Conservation (phyloP, 2,113 vertebrate genomes). For the Tyto alba region DNA sequence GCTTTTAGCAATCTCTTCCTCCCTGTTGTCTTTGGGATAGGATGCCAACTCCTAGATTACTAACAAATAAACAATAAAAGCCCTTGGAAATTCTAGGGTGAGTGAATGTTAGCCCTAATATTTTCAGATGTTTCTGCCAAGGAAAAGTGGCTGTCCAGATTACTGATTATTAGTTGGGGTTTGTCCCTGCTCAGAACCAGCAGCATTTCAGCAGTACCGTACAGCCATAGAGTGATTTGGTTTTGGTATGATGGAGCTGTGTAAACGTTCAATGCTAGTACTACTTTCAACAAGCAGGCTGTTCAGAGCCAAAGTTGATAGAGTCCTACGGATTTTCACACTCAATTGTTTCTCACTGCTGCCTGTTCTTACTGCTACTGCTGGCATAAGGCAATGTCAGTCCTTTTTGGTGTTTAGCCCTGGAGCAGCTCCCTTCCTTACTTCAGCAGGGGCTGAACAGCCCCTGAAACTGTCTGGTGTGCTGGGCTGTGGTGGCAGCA, state of each 20-base stretch:
- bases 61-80: not conserved
- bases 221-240: not conserved
- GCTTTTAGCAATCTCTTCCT: not conserved
- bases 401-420: not conserved
- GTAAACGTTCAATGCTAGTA: not conserved
- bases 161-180: not conserved
- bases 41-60: not conserved
- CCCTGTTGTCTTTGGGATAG: not conserved
- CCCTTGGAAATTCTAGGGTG: not conserved
- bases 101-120: not conserved
- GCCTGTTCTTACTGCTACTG: not conserved
- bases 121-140: not conserved
- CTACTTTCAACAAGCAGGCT: not conserved
- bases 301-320: not conserved
- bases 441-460: not conserved
- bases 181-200: not conserved
- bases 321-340: not conserved
- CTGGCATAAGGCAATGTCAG: rapidly evolving
- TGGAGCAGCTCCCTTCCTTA: not conserved
- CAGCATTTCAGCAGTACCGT: not conserved
- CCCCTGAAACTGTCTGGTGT: not conserved
- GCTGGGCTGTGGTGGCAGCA: not conserved
- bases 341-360: not conserved
- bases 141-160: not conserved
- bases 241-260: not conserved